Evolutionary conservation across 2,113 vertebrate genomes (phyloP).

Genomic region (Dissostichus mawsoni): DNA sequence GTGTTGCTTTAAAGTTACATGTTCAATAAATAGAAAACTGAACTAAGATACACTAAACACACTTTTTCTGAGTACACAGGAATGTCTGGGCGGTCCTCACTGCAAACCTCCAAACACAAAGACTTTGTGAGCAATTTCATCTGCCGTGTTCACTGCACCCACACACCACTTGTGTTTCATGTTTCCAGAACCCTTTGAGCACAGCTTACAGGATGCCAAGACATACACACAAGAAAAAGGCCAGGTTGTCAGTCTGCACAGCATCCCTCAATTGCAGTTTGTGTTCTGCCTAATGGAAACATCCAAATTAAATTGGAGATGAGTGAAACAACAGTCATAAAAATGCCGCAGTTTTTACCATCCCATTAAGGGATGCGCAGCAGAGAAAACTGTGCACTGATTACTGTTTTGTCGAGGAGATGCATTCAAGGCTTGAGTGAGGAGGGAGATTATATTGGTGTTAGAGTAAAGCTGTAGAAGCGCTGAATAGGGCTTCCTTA

Average conservation of each 20-base stretch:
- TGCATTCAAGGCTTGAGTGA: constrained; percentile 22
- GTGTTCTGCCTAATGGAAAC: constrained; percentile 42
- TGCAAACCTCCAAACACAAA: constrained; percentile 20
- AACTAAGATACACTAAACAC: background rate
- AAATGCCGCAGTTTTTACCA: constrained; percentile 41
- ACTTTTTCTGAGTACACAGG: background rate
- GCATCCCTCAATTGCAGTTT: constrained; percentile 24
- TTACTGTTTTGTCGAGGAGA: constrained; percentile 46
- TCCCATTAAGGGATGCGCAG: constrained; percentile 41
- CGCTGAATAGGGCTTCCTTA: constrained; percentile 33
- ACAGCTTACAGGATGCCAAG: background rate
- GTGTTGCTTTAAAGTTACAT: background rate
- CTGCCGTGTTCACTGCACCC: constrained; percentile 7
- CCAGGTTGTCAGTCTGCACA: constrained; percentile 23
- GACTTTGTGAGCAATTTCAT: constrained; percentile 22
- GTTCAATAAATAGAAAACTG: background rate
- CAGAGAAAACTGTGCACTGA: constrained; percentile 39
- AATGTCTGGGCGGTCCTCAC: constrained; percentile 4
- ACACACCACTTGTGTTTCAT: background rate
- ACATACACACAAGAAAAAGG: constrained; percentile 9
- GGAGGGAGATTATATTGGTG: constrained; percentile 47
- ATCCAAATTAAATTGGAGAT: constrained; percentile 44
- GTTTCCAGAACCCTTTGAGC: constrained; percentile 22
- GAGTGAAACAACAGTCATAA: constrained; percentile 45
- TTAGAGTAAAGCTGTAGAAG: constrained; percentile 41